Percentiles rank a stretch among this genome's conserved stretches.
phyloP scores from a whole-genome alignment of 2,113 vertebrate species.

The Eubucco bourcierii region DNA sequence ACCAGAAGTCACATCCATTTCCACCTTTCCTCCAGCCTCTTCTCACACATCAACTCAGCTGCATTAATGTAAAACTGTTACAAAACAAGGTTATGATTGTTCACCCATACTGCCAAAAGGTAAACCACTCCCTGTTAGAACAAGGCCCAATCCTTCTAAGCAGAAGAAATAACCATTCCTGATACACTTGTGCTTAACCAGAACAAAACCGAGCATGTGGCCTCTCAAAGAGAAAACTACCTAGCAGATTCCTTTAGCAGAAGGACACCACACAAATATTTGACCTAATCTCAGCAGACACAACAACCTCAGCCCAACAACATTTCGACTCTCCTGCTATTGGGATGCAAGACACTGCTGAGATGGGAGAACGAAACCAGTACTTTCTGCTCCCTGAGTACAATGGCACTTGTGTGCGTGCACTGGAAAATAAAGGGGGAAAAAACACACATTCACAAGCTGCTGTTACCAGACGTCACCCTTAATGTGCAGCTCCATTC shows the following conservation, averaged over 20 bases:
- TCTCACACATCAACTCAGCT: not conserved
- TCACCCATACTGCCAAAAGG: not conserved
- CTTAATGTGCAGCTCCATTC: not conserved
- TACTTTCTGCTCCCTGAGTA: not conserved
- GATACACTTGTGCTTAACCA: conserved; percentile 10
- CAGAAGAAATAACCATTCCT: not conserved
- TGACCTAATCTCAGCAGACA: conserved; percentile 27
- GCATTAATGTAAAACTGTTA: not conserved
- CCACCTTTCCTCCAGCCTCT: not conserved
- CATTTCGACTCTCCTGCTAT: fast-evolving
- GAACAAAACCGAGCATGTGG: conserved; percentile 22
- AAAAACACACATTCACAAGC: not conserved
- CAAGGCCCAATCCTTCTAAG: not conserved
- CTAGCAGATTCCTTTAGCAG: conserved; percentile 18
- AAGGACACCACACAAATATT: not conserved
- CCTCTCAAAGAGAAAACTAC: conserved; percentile 47
- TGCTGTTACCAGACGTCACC: not conserved
- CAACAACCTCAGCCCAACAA: not conserved
- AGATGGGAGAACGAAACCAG: not conserved
- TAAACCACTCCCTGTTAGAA: not conserved
- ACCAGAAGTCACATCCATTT: not conserved
- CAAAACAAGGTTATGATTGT: not conserved
- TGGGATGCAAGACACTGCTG: not conserved
- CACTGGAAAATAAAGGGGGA: conserved; percentile 7
- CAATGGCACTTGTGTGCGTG: not conserved